Conservation (phyloP, 1,140 invertebrate genomes). For the Saccostrea echinata region DNA sequence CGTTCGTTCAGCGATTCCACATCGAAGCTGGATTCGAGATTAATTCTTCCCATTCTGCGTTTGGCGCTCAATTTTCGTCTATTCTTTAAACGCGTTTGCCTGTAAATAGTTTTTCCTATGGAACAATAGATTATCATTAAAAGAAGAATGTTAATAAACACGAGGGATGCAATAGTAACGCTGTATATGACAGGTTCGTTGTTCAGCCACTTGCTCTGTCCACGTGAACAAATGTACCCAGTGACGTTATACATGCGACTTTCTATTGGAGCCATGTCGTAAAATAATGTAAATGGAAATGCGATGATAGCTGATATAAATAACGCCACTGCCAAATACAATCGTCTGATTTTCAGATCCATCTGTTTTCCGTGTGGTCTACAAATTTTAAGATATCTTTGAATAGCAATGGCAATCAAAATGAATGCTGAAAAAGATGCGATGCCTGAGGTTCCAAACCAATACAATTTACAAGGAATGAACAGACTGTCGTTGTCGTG, state of each 20-base stretch:
- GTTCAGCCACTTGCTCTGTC: background rate
- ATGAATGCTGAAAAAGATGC: constrained; percentile 4
- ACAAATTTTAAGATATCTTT: constrained; percentile 51
- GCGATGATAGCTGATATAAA: constrained; percentile 15
- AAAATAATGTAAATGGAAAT: constrained; percentile 7
- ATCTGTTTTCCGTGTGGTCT: constrained; percentile 48
- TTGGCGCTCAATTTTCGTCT: constrained; percentile 1
- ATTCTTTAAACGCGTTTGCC: constrained; percentile 12
- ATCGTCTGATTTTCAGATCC: constrained; percentile 41
- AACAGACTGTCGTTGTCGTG: background rate
- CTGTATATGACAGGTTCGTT: background rate
- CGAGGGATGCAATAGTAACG: constrained; percentile 36
- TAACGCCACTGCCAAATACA: constrained; percentile 15
- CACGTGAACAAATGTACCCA: constrained; percentile 33
- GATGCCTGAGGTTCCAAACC: background rate
- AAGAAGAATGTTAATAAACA: constrained; percentile 25
- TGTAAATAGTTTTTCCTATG: constrained; percentile 32
- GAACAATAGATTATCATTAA: constrained; percentile 36
- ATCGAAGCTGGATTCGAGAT: background rate
- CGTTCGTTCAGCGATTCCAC: background rate
- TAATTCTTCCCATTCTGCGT: background rate
- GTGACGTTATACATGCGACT: constrained; percentile 27
- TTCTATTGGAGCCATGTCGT: constrained; percentile 8
- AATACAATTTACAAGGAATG: constrained; percentile 29
- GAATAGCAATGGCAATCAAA: constrained; percentile 42